Percentiles rank a stretch among this genome's conserved stretches.
These are phyloP conservation scores for Spilogale gracilis DNA, from an alignment of 2,113 vertebrate genomes.

Conservation along the genomic window DNA sequence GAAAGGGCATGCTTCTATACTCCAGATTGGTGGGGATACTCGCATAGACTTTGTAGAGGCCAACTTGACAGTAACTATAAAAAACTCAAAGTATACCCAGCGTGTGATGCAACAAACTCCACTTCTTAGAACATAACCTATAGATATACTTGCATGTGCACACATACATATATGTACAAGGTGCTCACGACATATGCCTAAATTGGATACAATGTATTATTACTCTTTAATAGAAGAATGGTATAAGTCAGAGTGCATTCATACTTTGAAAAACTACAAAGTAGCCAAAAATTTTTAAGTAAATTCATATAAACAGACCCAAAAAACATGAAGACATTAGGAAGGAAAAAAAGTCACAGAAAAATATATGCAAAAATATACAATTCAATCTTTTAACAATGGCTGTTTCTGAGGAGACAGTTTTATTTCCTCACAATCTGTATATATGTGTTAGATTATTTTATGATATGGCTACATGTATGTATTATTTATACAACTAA, in stretches of 20 bases:
- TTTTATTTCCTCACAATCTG: neutral
- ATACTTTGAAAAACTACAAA: neutral
- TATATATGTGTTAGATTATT: conserved; percentile 1
- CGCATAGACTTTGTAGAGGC: neutral
- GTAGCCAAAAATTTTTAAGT: conserved; percentile 32
- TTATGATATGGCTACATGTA: neutral
- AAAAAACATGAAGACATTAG: neutral
- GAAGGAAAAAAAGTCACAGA: neutral
- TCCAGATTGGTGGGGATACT: accelerated
- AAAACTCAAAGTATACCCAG: neutral
- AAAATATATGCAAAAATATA: conserved; percentile 39
- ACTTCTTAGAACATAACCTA: neutral
- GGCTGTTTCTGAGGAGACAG: neutral
- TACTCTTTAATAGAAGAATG: neutral
- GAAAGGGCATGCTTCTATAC: neutral
- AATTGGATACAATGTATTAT: neutral
- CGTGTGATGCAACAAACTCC: neutral
- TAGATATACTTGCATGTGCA: neutral
- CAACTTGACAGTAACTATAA: neutral
- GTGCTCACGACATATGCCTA: neutral
- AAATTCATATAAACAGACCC: neutral
- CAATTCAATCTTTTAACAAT: neutral
- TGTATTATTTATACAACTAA: neutral
- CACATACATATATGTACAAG: neutral
- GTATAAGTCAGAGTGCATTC: neutral